phyloP scores from a whole-genome alignment of 2,113 vertebrate genomes.

The Raja brachyura region DNA sequence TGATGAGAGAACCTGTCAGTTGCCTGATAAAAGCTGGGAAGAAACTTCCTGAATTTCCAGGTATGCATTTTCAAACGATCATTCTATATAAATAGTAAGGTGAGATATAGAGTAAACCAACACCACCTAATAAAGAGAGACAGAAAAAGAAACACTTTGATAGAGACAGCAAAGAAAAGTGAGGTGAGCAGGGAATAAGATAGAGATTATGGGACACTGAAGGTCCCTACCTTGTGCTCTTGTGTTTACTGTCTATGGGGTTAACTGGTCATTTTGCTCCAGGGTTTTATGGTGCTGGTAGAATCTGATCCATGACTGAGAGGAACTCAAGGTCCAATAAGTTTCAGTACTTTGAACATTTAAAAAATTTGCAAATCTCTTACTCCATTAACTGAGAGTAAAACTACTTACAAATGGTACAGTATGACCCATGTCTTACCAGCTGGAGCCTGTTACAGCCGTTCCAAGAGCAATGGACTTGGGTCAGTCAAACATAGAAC shows the following conservation, averaged over 20 bases:
- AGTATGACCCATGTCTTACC: background rate
- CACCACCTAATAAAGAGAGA: background rate
- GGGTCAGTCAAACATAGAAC: background rate
- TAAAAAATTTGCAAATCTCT: slow-evolving; percentile 2
- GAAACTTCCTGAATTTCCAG: no score
- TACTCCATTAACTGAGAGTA: slow-evolving; percentile 28
- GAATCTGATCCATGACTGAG: background rate
- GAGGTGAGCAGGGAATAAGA: background rate
- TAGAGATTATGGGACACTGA: background rate
- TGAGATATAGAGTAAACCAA: no score
- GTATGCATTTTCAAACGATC: no score
- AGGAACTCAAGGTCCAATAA: slow-evolving; percentile 14
- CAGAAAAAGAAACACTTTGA: background rate
- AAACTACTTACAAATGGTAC: background rate
- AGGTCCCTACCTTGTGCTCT: background rate
- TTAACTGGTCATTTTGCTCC: background rate
- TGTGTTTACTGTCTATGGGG: background rate
- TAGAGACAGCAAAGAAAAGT: background rate
- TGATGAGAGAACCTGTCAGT: no score
- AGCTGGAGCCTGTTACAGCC: background rate
- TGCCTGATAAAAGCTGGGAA: no score
- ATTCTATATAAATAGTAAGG: no score
- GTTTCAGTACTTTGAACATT: slow-evolving; percentile 3
- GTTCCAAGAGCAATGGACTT: background rate
- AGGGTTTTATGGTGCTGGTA: background rate